Evolutionary conservation across 1,140 invertebrate genomes (phyloP).

Genomic region (Hetaerina americana): DNA sequence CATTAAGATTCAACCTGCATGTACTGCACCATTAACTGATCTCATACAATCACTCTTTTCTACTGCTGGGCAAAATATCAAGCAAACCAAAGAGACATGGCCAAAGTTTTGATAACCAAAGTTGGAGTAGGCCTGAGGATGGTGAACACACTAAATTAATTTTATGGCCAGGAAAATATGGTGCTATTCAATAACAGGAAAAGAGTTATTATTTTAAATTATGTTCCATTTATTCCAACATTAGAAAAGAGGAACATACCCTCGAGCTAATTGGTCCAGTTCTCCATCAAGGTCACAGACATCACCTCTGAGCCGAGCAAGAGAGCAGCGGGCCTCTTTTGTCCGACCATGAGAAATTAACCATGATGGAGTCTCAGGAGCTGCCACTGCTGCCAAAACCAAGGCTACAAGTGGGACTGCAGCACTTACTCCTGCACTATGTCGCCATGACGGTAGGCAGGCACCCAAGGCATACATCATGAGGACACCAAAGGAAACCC

Average conservation of each 20-base stretch:
- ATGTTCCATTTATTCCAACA: too few species aligned
- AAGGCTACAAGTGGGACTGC: conserved; percentile 42
- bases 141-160: too few species aligned
- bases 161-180: too few species aligned
- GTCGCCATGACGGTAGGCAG: conserved; percentile 37
- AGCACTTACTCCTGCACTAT: conserved; percentile 42
- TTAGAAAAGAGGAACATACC: too few species aligned
- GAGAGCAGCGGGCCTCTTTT: conserved; percentile 42
- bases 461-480: conserved; percentile 49
- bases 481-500: conserved; percentile 9
- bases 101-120: too few species aligned
- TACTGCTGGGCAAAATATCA: too few species aligned
- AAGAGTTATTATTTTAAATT: background rate
- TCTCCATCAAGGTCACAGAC: conserved; percentile 4
- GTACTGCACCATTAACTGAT: too few species aligned
- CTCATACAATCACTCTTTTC: too few species aligned
- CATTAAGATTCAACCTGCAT: too few species aligned
- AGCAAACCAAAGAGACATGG: too few species aligned
- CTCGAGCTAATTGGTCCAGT: background rate
- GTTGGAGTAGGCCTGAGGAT: too few species aligned
- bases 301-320: conserved; percentile 20
- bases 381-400: conserved; percentile 43
- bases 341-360: conserved; percentile 45
- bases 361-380: conserved; percentile 60
- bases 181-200: too few species aligned